Conservation (phyloP, 2,113 vertebrate genomes). For the Hemicordylus capensis region DNA sequence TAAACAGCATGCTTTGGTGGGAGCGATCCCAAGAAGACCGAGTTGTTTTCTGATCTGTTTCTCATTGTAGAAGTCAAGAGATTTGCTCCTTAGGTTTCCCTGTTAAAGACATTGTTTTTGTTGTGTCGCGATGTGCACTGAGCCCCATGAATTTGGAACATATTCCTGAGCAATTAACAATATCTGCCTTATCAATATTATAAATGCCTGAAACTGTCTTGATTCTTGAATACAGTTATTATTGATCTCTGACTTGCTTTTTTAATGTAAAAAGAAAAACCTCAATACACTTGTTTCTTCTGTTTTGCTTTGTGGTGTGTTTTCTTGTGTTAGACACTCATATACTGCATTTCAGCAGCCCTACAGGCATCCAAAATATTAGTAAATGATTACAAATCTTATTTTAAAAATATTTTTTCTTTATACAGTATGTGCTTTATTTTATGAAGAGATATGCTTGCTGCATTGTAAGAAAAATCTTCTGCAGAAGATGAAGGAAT, state of each 20-base stretch:
- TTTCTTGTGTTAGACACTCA: background rate
- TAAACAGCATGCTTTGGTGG: constrained; percentile 82
- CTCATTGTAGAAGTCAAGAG: accelerated
- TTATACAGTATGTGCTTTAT: background rate
- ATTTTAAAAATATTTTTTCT: background rate
- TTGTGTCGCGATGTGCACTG: background rate
- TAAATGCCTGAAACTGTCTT: background rate
- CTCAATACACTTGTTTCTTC: background rate
- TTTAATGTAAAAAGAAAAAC: background rate
- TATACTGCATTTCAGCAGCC: background rate
- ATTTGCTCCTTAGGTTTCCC: background rate
- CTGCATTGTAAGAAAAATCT: background rate
- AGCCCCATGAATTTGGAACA: constrained; percentile 12
- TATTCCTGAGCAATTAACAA: background rate
- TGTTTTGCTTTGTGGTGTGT: background rate
- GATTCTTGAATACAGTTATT: background rate
- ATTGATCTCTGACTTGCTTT: accelerated
- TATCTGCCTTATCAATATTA: constrained; percentile 27
- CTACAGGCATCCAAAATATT: background rate
- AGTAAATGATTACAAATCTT: background rate
- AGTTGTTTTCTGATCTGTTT: constrained; percentile 75
- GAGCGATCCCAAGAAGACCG: constrained; percentile 76
- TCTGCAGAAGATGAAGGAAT: background rate
- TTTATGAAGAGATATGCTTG: background rate
- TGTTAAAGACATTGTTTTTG: background rate